Evolutionary conservation across 2,797 vertebrate genomes (phyloP), one percentile per base, ranked within the genome.

Genomic region (Chrosomus eos): DNA sequence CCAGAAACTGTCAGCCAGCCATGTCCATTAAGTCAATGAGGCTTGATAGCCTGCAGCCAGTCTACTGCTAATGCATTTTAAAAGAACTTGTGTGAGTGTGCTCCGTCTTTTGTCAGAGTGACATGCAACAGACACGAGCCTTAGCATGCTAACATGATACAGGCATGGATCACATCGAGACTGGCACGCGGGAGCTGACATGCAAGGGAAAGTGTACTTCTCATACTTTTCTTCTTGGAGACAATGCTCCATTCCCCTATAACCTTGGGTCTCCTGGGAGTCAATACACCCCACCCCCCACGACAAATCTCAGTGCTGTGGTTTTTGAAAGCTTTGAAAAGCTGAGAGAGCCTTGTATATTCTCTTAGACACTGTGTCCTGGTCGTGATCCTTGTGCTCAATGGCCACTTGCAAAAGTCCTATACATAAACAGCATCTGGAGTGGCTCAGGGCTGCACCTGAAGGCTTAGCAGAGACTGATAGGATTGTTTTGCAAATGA

Each of bases 21-120:
- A 71, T 78, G 78, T 81, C 83, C 83, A 87, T 88, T 78, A 88
- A 76, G 74, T 79, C 90, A 90, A 89, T 90, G 87, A 88, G 85
- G 62, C 84, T 83, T 79, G 80, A 71, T 90, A 90, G 91, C 84
- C 90, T 91, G 91, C 88, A 90, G 86, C 86, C 82, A 80, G 89
- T 87, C 85, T 86, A 67, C 83, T 21, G 76, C 85, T 86, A 86
- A 85, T 87, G 55, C 72, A 43, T 82, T 87, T 87, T 87, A 85
- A 66, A 71, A 84, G 31, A 67, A 71, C 83, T 83, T 62, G 77
- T 84, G 68, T 55, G 77, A 85, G 73, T 80, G 74, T 26, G 28
- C 76, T 51, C 83, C 55, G 31, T 85, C 67, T 73, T 80, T 71
- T 85, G 40, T 66, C 82, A 78, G 64, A 48, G 64, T 88, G 87